Base-by-base conservation (phyloP, 2,888 invertebrate genomes). In the Eristalinus aeneus region DNA sequence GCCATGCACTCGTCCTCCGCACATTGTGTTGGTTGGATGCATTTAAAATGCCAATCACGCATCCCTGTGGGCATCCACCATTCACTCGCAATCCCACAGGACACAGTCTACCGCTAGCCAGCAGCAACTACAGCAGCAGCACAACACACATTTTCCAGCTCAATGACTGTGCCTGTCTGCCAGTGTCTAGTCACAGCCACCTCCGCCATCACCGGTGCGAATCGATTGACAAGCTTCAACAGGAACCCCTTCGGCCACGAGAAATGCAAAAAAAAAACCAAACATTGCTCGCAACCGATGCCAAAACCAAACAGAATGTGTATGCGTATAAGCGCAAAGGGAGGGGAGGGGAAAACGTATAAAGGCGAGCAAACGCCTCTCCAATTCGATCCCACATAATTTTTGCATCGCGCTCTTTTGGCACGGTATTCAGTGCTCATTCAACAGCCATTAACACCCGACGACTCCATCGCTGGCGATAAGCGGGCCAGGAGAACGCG, bases 381-480 rank as follows among this genome's bases (percentile, higher is more conserved):
- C 63, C 61, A 56, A 63, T 72, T 63, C 31, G 68, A 76, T 85
- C 81, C 85, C 85, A 85, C 80, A 85, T 85, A 68, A 79, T 64
- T 84, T 76, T 67, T 23, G 53, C 60, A 11, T 31, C 23, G 60
- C 46, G 60, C 46, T 75, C 63, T 79, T 22, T 80, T 81, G 86
- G 78, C 39, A 65, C 86, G 71, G 71, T 27, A 27, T 82, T 71
- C 60, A 22, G 54, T 80, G 71, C 60, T 69, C 46, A 82, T 34
- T 82, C 77, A 73, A 65, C 65, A 86, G 69, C 77, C 74, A 82
- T 86, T 86, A 78, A 86, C 86, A 86, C 82, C 77, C 79, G 80
- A 75, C 80, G 80, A 80, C 80, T 68, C 75, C 85, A 23, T 56
- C 56, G 23, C 11, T 22, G 23, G 20, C 23, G 56, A 64, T 67